A percentile compares a stretch with the other conserved stretches of the same genome.
Evolutionary conservation across 2,888 invertebrate genomes (phyloP).

Genomic region (Amphipyra tragopoginis): DNA sequence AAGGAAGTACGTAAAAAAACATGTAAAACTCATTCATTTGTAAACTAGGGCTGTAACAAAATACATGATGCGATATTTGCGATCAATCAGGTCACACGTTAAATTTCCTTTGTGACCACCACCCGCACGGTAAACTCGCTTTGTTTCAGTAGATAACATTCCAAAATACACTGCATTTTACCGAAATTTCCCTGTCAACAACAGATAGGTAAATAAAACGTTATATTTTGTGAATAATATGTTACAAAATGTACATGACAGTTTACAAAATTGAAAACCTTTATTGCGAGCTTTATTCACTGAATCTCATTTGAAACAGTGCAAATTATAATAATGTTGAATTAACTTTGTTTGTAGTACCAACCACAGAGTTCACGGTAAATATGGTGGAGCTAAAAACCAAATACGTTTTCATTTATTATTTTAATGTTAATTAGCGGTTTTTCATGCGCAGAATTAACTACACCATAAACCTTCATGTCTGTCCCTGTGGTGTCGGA

Average conservation of each 20-base stretch:
- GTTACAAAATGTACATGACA: slow-evolving; percentile 30
- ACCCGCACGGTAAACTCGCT: not conserved
- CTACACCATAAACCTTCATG: too few species aligned
- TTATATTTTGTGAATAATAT: slow-evolving; percentile 25
- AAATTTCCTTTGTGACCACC: slow-evolving; percentile 6
- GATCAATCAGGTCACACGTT: slow-evolving; percentile 8
- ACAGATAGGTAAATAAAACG: slow-evolving; percentile 25
- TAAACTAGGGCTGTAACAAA: too few species aligned
- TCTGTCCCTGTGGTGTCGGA: too few species aligned
- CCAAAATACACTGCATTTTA: slow-evolving; percentile 34
- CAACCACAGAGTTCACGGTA: not conserved
- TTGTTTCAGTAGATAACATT: slow-evolving; percentile 22
- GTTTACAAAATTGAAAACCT: slow-evolving; percentile 36
- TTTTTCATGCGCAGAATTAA: not conserved
- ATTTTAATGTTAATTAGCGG: not conserved
- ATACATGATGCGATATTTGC: not conserved
- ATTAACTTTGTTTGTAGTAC: not conserved
- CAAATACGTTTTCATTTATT: slow-evolving; percentile 11
- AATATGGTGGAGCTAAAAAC: slow-evolving; percentile 3
- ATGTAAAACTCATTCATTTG: too few species aligned
- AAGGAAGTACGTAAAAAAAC: too few species aligned
- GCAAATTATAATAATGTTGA: not conserved
- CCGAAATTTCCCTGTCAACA: slow-evolving; percentile 31
- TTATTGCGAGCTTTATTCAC: slow-evolving; percentile 13
- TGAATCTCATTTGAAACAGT: slow-evolving; percentile 18